phyloP scores from a whole-genome alignment of 2,888 invertebrate species.

The Baccha elongata region DNA sequence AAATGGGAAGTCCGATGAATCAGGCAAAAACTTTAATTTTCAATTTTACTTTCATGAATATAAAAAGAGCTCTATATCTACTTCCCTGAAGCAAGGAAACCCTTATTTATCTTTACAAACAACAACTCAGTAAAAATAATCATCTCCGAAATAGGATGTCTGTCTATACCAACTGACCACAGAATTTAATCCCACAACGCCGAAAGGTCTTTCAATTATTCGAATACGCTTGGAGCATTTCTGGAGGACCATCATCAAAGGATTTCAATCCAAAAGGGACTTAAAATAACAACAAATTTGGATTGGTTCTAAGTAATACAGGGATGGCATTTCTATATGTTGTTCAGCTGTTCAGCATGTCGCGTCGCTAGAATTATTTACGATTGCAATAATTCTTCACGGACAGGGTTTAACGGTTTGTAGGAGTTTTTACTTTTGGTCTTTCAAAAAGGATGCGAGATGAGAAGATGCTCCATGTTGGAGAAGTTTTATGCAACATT shows the following conservation, averaged over 20 bases:
- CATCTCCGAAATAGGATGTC: not conserved
- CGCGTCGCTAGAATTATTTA: constrained; percentile 58
- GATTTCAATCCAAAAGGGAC: not conserved
- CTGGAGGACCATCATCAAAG: constrained; percentile 44
- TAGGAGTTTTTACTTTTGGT: constrained; percentile 12
- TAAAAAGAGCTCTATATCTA: no score
- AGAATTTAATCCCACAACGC: constrained; percentile 40
- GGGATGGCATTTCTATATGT: constrained; percentile 41
- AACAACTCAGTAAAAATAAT: no score
- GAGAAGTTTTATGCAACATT: constrained; percentile 3
- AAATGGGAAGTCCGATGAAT: no score
- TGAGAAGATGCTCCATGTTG: not conserved
- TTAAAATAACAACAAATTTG: constrained; percentile 31
- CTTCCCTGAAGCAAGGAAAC: no score
- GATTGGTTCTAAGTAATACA: not conserved
- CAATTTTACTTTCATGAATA: no score
- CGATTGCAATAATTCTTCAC: constrained; percentile 62
- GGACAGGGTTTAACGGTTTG: constrained; percentile 30
- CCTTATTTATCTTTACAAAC: no score
- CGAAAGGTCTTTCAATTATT: constrained; percentile 57
- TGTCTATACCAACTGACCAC: constrained; percentile 49
- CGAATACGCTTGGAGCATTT: constrained; percentile 31
- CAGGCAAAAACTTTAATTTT: no score
- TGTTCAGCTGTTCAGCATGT: constrained; percentile 50
- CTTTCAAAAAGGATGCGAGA: not conserved